These are phyloP conservation scores for Oophaga pumilio DNA, from an alignment of 2,113 vertebrate genomes.

Conservation along the genomic window DNA sequence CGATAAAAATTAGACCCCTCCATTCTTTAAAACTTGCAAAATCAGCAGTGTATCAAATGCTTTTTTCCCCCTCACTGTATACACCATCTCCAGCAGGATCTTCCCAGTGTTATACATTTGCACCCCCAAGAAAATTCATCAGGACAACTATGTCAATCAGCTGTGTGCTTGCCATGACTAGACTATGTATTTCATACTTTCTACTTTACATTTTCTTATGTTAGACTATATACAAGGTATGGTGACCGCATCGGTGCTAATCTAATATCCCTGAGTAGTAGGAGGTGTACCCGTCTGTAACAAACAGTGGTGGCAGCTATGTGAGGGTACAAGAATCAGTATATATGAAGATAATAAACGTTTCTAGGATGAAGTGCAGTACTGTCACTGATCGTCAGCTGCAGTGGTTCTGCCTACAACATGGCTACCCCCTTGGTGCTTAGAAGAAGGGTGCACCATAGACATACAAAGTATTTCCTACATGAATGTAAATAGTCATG, in stretches of 20 bases:
- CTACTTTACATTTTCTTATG: neutral
- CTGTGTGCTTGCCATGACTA: neutral
- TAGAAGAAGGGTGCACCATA: neutral
- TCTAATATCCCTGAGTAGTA: constrained; percentile 31
- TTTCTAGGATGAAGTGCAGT: neutral
- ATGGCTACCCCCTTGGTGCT: no score
- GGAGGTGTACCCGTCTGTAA: neutral
- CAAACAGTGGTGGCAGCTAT: neutral
- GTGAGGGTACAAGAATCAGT: neutral
- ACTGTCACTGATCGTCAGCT: neutral
- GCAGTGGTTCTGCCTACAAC: neutral
- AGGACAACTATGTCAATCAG: neutral
- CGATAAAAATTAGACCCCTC: no score
- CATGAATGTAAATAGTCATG: neutral
- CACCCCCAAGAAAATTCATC: neutral
- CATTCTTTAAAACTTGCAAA: no score
- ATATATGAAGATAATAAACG: neutral
- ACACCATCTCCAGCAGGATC: neutral
- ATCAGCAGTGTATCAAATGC: no score
- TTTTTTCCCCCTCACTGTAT: no score
- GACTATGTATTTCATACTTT: neutral
- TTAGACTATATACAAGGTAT: neutral
- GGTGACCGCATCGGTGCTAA: neutral
- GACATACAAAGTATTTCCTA: constrained; percentile 1
- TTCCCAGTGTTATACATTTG: neutral